Percentiles rank a stretch among this genome's conserved stretches.
phyloP scores from a whole-genome alignment of 2,888 invertebrate species.

The Drosophila testacea region DNA sequence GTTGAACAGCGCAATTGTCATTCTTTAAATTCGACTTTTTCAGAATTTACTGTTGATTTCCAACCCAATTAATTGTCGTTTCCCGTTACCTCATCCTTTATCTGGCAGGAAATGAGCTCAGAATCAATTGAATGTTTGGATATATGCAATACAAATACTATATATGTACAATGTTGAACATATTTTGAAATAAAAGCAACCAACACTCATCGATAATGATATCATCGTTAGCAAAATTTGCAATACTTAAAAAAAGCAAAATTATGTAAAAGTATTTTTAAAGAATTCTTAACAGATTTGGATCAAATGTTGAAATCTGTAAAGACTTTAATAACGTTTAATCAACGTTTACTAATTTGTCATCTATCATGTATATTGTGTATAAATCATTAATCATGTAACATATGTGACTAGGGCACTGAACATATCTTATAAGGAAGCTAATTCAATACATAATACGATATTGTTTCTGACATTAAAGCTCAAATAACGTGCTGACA shows the following conservation, averaged over 20 bases:
- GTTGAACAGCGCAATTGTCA: conserved; percentile 32
- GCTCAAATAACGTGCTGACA: background rate
- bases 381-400: no score
- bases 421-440: no score
- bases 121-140: conserved; percentile 1
- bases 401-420: no score
- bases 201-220: background rate
- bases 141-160: background rate
- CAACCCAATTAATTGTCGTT: conserved; percentile 42
- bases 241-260: no score
- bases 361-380: no score
- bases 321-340: no score
- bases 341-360: no score
- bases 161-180: conserved; percentile 3
- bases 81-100: conserved; percentile 36
- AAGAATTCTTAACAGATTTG: no score
- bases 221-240: background rate
- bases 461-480: no score
- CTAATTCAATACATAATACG: no score
- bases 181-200: background rate
- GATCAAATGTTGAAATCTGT: no score
- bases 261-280: no score
- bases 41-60: conserved; percentile 38
- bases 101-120: conserved; percentile 26
- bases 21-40: conserved; percentile 58